These are phyloP conservation scores for Leptopilina syphax DNA, from an alignment of 2,888 invertebrate species.

Conservation along the genomic window DNA sequence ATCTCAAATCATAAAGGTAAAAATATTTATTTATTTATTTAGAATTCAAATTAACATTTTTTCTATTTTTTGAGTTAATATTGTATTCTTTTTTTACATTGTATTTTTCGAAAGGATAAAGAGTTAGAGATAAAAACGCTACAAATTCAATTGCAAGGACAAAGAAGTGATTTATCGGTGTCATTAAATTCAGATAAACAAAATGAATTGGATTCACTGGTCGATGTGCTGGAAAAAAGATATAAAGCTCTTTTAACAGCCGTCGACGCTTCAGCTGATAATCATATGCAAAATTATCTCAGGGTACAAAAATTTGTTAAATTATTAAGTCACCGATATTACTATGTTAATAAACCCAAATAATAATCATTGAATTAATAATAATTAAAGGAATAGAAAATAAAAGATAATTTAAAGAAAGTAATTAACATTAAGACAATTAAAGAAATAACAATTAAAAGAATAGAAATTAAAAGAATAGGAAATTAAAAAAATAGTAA, in stretches of 20 bases:
- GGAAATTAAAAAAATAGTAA: too few relatives aligned
- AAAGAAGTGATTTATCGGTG: constrained; percentile 63
- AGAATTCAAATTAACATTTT: neutral
- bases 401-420: too few relatives aligned
- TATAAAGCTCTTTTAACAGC: constrained; percentile 63
- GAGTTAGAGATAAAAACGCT: constrained; percentile 64
- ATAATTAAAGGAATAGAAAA: neutral
- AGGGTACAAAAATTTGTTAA: constrained; percentile 55
- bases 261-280: constrained; percentile 60
- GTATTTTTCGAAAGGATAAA: constrained; percentile 60
- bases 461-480: too few relatives aligned
- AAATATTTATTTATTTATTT: constrained; percentile 8
- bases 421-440: too few relatives aligned
- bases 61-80: neutral
- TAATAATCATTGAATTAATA: neutral
- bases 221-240: constrained; percentile 62
- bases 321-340: constrained; percentile 9
- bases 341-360: neutral
- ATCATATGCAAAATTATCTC: constrained; percentile 62
- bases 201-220: constrained; percentile 61
- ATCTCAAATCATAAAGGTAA: constrained; percentile 64
- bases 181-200: constrained; percentile 64
- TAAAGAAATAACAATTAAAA: too few relatives aligned
- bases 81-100: neutral
- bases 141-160: constrained; percentile 64